Evolutionary conservation across 1,140 invertebrate species (phyloP), one percentile per base, ranked within the genome.

Genomic region (Mamestra configurata): DNA sequence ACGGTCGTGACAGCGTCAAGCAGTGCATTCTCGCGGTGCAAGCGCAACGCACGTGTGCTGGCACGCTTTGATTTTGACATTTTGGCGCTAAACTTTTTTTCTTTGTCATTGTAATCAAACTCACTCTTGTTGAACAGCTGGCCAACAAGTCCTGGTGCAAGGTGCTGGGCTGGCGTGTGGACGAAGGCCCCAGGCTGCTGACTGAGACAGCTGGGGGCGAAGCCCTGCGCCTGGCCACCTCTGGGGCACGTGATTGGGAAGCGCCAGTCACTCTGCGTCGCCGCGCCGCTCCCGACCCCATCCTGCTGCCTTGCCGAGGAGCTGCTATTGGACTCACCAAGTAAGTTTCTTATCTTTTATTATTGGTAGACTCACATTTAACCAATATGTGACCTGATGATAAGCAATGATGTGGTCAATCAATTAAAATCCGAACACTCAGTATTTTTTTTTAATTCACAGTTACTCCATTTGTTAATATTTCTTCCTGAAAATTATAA

Each of bases 161-260:
- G 75, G 92, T 98, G 61, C 95, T 98, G 61, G 98, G 97, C 1
- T 98, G 97, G 94, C 96, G 96, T 24, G 96, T 97, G 7, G 98
- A 99, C 86, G 95, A 98, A 53, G 94, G 97, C 11, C 98, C 97
- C 37, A 97, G 96, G 89, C 97, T 97, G 86, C 95, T 98, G n/a
- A 80, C 89, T 5, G 95, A 95, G 15, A 84, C 92, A 4, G 86
- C 89, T 0, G 88, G 91, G 0, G 89, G 93, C n/a, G 95, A 95
- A 81, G 93, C 92, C 0, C 92, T 96, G 49, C 94, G 96, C 66
- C 94, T 96, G 81, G 94, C 98, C 40, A 96, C 97, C 43, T 96
- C 97, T 85, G 98, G 98, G 37, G 91, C 89, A 0, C 96, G 97
- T 79, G 97, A 98, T 92, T 99, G 98, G 96, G 98, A 98, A 91